These are phyloP conservation scores for Hippocampus guttulatus DNA, from an alignment of 2,113 vertebrate species.

Conservation along the genomic window DNA sequence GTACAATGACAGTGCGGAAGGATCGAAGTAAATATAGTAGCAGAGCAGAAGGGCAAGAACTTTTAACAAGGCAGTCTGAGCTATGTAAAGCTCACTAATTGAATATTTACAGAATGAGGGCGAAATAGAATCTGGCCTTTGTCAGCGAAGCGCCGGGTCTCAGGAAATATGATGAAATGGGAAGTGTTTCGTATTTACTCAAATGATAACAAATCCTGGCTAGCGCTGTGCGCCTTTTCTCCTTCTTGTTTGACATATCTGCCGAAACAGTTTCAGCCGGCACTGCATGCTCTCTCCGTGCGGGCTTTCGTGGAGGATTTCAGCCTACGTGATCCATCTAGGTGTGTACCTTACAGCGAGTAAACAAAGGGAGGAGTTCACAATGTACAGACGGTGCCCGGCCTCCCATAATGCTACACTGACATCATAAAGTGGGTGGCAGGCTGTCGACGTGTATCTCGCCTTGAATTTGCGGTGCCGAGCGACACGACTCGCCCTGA, in stretches of 20 bases:
- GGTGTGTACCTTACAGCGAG: slow-evolving; percentile 7
- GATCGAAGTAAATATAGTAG: slow-evolving; percentile 72
- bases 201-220: slow-evolving; percentile 25
- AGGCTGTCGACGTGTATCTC: slow-evolving; percentile 3
- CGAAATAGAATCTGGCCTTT: slow-evolving; percentile 64
- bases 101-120: slow-evolving; percentile 68
- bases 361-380: slow-evolving; percentile 16
- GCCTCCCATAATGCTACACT: neutral
- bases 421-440: slow-evolving; percentile 10
- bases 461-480: slow-evolving; percentile 41
- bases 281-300: neutral
- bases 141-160: slow-evolving; percentile 42
- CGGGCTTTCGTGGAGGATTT: neutral
- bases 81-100: slow-evolving; percentile 58
- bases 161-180: slow-evolving; percentile 50
- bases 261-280: neutral
- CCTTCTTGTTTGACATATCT: slow-evolving; percentile 22
- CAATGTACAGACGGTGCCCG: neutral
- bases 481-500: slow-evolving; percentile 35
- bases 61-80: slow-evolving; percentile 26
- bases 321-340: slow-evolving; percentile 21
- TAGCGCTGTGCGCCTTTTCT: slow-evolving; percentile 23
- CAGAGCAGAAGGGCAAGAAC: slow-evolving; percentile 68
- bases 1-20: slow-evolving; percentile 38
- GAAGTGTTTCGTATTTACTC: slow-evolving; percentile 38